A percentile compares a stretch with the other conserved stretches of the same genome.
phyloP scores from a whole-genome alignment of 2,113 vertebrate genomes.

The Oreochromis niloticus region DNA sequence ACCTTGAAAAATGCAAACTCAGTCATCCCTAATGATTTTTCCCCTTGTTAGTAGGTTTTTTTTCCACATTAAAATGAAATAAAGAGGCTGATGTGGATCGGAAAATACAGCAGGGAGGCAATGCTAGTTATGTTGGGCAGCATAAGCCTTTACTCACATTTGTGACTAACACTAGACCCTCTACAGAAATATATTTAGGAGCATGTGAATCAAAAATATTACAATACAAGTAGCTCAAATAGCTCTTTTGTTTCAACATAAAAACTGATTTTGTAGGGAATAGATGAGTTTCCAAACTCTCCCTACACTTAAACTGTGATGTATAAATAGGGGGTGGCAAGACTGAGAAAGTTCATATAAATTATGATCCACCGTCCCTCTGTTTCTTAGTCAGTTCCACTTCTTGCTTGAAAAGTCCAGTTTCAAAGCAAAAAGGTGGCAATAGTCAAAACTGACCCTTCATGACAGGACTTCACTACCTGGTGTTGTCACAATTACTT shows the following conservation, averaged over 20 bases:
- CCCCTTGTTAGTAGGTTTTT: neutral
- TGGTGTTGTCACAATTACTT: neutral
- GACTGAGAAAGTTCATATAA: neutral
- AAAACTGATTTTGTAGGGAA: neutral
- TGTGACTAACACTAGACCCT: neutral
- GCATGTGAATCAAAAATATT: neutral
- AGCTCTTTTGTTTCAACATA: neutral
- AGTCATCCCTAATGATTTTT: neutral
- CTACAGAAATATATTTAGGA: neutral
- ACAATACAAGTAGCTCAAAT: neutral
- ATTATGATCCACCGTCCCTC: neutral
- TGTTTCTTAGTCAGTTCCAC: neutral
- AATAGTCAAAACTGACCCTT: neutral
- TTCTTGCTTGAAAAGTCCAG: neutral
- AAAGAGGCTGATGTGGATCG: neutral
- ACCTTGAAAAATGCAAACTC: neutral
- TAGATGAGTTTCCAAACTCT: neutral
- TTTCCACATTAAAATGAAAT: neutral
- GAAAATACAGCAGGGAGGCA: neutral
- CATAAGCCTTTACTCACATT: neutral
- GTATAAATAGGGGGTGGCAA: neutral
- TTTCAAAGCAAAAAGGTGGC: neutral
- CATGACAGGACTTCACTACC: neutral
- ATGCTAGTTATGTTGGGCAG: neutral
- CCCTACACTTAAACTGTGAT: neutral